Conservation (phyloP, 2,888 invertebrate genomes). For the Athrips mouffetella region DNA sequence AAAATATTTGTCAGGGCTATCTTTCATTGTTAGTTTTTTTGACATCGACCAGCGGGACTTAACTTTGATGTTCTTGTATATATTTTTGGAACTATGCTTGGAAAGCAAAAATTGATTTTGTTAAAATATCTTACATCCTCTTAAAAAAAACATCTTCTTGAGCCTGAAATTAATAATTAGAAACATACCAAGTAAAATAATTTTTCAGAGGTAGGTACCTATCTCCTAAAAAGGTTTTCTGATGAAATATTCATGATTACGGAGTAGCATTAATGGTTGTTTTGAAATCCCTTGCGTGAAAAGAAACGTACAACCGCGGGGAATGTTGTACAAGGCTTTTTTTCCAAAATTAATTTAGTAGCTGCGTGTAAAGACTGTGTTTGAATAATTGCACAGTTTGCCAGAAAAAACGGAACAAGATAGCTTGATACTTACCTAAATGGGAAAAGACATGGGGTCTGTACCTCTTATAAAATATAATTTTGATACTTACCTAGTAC, state of each 20-base stretch:
- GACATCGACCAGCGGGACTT: too few relatives aligned
- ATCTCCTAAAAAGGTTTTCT: constrained; percentile 59
- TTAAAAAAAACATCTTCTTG: background rate
- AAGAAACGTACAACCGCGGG: constrained; percentile 43
- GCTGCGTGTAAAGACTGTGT: background rate
- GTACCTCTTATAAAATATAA: background rate
- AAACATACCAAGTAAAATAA: constrained; percentile 32
- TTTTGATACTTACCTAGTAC: background rate
- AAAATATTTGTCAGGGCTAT: too few relatives aligned
- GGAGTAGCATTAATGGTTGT: constrained; percentile 61
- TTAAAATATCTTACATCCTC: background rate
- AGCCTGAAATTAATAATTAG: background rate
- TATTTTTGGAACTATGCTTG: too few relatives aligned
- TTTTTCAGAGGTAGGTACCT: constrained; percentile 36
- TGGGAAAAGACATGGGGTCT: too few relatives aligned
- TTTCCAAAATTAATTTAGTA: constrained; percentile 35
- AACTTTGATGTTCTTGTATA: too few relatives aligned
- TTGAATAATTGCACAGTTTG: background rate
- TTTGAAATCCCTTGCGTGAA: constrained; percentile 59
- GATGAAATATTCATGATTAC: constrained; percentile 64
- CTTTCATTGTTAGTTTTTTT: too few relatives aligned
- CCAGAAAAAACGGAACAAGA: background rate
- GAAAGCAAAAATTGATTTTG: background rate
- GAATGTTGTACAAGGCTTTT: constrained; percentile 37
- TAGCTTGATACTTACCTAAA: background rate